Evolutionary conservation across 1,140 invertebrate genomes (phyloP).

Genomic region (Sarcophaga bullata): DNA sequence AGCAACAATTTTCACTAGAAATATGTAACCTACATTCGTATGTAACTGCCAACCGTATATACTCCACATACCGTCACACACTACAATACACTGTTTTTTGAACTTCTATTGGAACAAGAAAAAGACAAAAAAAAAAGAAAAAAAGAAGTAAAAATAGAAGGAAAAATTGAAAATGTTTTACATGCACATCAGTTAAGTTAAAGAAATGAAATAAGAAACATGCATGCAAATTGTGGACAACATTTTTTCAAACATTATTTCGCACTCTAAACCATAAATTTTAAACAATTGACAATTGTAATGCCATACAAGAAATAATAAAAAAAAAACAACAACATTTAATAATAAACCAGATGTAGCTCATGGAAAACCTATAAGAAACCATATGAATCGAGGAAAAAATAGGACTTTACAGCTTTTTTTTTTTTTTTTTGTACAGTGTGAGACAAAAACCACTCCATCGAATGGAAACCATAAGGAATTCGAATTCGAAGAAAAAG

Average conservation of each 20-base stretch:
- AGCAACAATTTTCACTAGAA: constrained; percentile 24
- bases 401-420: constrained; percentile 31
- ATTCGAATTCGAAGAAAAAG: too few relatives aligned
- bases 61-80: neutral
- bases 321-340: neutral
- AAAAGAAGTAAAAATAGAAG: too few relatives aligned
- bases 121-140: too few relatives aligned
- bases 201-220: neutral
- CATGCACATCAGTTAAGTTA: constrained; percentile 1
- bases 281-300: constrained; percentile 40
- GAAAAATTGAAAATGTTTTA: neutral
- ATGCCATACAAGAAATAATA: constrained; percentile 13
- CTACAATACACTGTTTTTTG: neutral
- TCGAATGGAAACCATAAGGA: too few relatives aligned
- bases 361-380: neutral
- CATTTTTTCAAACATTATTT: constrained; percentile 36
- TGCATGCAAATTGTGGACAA: constrained; percentile 11
- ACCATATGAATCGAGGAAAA: neutral
- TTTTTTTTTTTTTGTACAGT: too few relatives aligned
- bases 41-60: constrained; percentile 7
- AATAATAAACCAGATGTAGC: constrained; percentile 3
- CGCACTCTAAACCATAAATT: constrained; percentile 39
- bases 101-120: neutral
- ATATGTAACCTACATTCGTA: constrained; percentile 28
- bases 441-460: too few relatives aligned